Conservation (phyloP, 2,797 vertebrate genomes). For the Poecilia picta region DNA sequence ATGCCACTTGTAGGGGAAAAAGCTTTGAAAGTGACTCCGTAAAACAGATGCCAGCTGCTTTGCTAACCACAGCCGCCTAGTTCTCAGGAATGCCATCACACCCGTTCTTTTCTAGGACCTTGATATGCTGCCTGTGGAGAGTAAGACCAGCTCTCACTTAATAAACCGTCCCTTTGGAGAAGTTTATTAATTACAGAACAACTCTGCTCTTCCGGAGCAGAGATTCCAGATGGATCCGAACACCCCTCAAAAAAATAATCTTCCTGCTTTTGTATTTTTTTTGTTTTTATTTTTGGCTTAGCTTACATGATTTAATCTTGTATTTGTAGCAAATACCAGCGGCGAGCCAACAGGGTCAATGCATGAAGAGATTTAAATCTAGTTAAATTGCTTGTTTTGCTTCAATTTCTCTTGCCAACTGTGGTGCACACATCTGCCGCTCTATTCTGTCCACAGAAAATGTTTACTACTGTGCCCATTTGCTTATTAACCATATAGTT, state of each 20-base stretch:
- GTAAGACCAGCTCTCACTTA: constrained; percentile 71
- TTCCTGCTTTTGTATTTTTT: constrained; percentile 33
- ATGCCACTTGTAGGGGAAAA: constrained; percentile 71
- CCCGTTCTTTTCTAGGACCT: constrained; percentile 43
- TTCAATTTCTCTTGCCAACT: constrained; percentile 23
- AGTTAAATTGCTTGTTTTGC: constrained; percentile 24
- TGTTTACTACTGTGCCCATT: constrained; percentile 32
- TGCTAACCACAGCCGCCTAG: constrained; percentile 57
- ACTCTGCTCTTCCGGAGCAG: constrained; percentile 59
- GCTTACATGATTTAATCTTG: constrained; percentile 12
- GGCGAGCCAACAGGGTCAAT: constrained; percentile 25
- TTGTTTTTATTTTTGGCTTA: constrained; percentile 32
- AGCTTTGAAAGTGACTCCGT: constrained; percentile 75
- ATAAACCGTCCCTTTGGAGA: constrained; percentile 72
- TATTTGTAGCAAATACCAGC: constrained; percentile 3
- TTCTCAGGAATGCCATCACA: constrained; percentile 62
- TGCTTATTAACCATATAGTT: constrained; percentile 48
- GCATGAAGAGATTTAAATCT: constrained; percentile 3
- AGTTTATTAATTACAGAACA: constrained; percentile 75
- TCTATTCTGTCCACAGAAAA: constrained; percentile 32
- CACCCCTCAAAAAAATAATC: constrained; percentile 30
- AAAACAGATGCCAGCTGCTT: constrained; percentile 72
- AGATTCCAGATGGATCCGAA: constrained; percentile 58
- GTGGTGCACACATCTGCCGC: constrained; percentile 38
- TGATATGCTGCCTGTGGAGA: constrained; percentile 64